Percentiles rank a stretch among this genome's conserved stretches.
Conservation (phyloP, 2,888 invertebrate genomes). For the Andrena hattorfiana region DNA sequence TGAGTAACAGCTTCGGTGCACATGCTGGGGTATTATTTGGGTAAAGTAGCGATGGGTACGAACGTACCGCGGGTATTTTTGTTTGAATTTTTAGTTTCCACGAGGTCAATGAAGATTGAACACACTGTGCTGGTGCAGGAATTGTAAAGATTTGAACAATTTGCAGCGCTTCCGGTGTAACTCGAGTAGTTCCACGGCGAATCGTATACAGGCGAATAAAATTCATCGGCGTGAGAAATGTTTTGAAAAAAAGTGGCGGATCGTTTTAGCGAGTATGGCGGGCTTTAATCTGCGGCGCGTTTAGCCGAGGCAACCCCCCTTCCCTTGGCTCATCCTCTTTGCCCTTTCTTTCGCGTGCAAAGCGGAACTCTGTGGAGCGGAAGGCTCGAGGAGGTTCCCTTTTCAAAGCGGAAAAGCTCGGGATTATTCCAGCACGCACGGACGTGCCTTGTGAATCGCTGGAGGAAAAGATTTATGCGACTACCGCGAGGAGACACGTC, state of each 20-base stretch:
- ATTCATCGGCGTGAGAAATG: slow-evolving; percentile 13
- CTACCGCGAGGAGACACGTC: background rate
- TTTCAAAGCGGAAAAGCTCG: slow-evolving; percentile 57
- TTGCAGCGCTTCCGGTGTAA: background rate
- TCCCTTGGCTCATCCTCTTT: slow-evolving; percentile 39
- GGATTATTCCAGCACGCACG: slow-evolving; percentile 56
- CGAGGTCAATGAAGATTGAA: too few relatives aligned
- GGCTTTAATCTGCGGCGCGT: slow-evolving; percentile 36
- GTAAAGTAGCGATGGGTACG: too few relatives aligned
- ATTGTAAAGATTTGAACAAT: background rate
- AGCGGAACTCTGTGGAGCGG: slow-evolving; percentile 45
- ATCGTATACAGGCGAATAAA: background rate
- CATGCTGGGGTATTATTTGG: too few relatives aligned
- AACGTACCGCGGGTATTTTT: too few relatives aligned
- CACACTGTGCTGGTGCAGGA: too few relatives aligned
- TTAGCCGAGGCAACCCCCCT: slow-evolving; percentile 4
- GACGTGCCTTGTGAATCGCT: slow-evolving; percentile 28
- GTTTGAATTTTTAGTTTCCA: too few relatives aligned
- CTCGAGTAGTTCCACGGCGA: background rate
- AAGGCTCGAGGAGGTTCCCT: slow-evolving; percentile 62
- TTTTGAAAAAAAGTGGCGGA: slow-evolving; percentile 12
- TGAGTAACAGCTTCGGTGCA: too few relatives aligned
- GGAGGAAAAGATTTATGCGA: slow-evolving; percentile 31
- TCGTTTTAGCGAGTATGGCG: slow-evolving; percentile 28
- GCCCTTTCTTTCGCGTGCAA: slow-evolving; percentile 43